phyloP scores from a whole-genome alignment of 1,140 invertebrate genomes.

The Drosophila repletoides region DNA sequence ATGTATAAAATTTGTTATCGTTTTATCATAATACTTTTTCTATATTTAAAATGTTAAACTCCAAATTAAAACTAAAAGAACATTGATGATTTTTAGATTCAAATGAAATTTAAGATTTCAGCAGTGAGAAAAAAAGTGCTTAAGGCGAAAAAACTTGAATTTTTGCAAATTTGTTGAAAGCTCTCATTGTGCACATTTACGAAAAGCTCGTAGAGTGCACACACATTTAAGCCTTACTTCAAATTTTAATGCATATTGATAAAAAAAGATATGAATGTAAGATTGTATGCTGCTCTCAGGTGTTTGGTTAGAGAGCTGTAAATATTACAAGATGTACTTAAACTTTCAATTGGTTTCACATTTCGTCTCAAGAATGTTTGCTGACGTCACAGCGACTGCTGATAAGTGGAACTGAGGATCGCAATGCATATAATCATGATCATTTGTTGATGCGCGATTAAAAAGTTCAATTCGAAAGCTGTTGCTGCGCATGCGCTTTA shows the following conservation, averaged over 20 bases:
- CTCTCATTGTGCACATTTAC: not conserved
- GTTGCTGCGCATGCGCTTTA: conserved; percentile 40
- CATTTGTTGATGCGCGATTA: not conserved
- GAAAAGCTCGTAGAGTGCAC: no score
- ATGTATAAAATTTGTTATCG: no score
- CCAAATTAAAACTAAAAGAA: no score
- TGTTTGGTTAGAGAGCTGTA: not conserved
- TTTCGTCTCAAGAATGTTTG: conserved; percentile 36
- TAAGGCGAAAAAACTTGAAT: conserved; percentile 25
- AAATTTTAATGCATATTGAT: not conserved
- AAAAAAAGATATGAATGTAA: not conserved
- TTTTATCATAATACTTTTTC: no score
- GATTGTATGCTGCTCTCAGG: not conserved
- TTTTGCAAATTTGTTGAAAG: not conserved
- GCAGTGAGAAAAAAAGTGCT: not conserved
- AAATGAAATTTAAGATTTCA: not conserved
- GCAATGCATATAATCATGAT: conserved; percentile 17
- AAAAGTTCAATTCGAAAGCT: conserved; percentile 66
- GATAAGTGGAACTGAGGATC: conserved; percentile 11
- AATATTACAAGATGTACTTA: conserved; percentile 2
- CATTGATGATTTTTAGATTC: not conserved
- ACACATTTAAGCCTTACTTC: no score
- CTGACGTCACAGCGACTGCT: conserved; percentile 43
- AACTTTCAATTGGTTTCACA: conserved; percentile 39
- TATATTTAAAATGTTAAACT: no score